Base-by-base conservation (phyloP, 2,888 invertebrate genomes). In the Psococerastis gibbosa region DNA sequence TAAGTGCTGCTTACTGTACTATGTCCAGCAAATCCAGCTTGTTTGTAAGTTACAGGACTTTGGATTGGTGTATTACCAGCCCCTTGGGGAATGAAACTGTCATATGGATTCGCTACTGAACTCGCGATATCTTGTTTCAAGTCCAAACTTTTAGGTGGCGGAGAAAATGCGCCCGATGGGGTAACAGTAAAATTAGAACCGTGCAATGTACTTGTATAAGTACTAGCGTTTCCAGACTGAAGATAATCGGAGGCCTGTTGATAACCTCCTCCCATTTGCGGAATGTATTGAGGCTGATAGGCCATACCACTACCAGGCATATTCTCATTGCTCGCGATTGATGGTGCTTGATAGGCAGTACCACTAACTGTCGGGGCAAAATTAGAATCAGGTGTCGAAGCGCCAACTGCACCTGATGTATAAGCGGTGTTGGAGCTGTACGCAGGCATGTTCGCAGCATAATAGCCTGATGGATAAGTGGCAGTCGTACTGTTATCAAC, bases 31-130 rank as follows among this genome's bases (percentile, higher is more conserved):
- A 35, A 27, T 2, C 32, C 22, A 8, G 55, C 52, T 23, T 60
- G 61, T 55, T 60, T 59, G 43, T 62, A 64, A 2, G 61, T 61
- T 48, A 56, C 48, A 4, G 54, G 50, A 35, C 49, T 54, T 41
- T 48, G 48, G n/a, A 5, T 22, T 6, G 9, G 4, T 13, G 6
- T 13, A 38, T 38, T 18, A 5, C 6, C 38, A 13, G 17, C 38
- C 17, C n/a, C n/a, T 18, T 38, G 20, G 22, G 9, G 17, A 11
- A 22, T 38, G 38, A 20, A 38, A 20, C 22, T n/a, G 17, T 15
- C 20, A 20, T 38, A 8, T 13, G 35, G 6, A 9, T 18, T 15
- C 3, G 38, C n/a, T 17, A 6, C 4, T 4, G 38, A 20, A 6
- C 17, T 6, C n/a, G 5, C n/a, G 4, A 20, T 3, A 3, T 38